These are phyloP conservation scores for Dryobates pubescens DNA, from an alignment of 2,797 vertebrate genomes.

Conservation along the genomic window DNA sequence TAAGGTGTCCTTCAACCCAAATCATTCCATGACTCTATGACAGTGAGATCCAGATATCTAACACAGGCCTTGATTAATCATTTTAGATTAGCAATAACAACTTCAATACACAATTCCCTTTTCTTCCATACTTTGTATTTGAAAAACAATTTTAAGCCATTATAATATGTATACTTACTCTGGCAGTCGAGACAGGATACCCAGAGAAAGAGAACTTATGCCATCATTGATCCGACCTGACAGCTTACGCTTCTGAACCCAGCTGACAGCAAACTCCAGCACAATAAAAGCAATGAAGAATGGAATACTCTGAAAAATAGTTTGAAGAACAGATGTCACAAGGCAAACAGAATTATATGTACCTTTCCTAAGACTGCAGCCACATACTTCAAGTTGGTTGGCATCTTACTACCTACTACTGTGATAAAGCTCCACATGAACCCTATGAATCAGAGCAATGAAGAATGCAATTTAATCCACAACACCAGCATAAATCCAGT, in stretches of 20 bases:
- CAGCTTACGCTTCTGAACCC: conserved; percentile 77
- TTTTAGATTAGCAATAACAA: neutral
- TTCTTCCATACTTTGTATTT: neutral
- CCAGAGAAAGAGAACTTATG: conserved; percentile 86
- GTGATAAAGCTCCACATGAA: neutral
- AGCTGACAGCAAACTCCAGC: conserved; percentile 85
- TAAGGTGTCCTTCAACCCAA: too few relatives aligned
- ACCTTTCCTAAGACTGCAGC: neutral
- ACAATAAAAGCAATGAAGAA: conserved; percentile 87
- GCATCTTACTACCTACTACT: neutral
- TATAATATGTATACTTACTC: conserved; percentile 76
- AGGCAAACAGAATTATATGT: neutral
- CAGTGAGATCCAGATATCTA: neutral
- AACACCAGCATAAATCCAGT: neutral
- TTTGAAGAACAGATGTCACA: conserved; percentile 10
- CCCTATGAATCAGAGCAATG: neutral
- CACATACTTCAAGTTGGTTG: neutral
- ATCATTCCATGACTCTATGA: too few relatives aligned
- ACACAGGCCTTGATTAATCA: neutral
- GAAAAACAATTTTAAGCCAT: neutral
- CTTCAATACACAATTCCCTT: neutral
- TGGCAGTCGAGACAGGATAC: conserved; percentile 88
- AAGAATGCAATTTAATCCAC: neutral
- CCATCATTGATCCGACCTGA: conserved; percentile 82
- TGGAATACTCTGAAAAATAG: conserved; percentile 84